These are phyloP conservation scores for Bombus breviceps DNA, from an alignment of 1,140 invertebrate genomes.

Conservation along the genomic window DNA sequence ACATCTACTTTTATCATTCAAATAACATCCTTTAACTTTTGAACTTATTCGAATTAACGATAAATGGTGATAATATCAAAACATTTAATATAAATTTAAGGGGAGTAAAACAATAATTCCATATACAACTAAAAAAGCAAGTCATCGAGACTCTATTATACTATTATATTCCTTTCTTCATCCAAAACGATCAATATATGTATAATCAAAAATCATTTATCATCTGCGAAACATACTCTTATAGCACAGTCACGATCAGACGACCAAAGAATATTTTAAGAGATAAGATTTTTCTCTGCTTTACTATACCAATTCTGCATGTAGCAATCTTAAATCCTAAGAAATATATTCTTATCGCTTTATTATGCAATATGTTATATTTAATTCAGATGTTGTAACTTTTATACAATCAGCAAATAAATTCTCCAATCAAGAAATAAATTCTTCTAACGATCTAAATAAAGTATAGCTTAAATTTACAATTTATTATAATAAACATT, in stretches of 20 bases:
- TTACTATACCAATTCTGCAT: not conserved
- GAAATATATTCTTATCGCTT: too few species aligned
- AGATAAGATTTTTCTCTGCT: not conserved
- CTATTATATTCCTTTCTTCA: not conserved
- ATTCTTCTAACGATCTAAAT: not conserved
- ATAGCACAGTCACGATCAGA: constrained; percentile 18
- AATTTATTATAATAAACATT: too few species aligned
- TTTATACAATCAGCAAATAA: not conserved
- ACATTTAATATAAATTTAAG: too few species aligned
- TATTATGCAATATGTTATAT: not conserved
- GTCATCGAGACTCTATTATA: not conserved
- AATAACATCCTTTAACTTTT: too few species aligned
- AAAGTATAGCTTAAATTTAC: not conserved
- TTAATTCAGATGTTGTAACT: not conserved
- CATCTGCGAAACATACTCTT: not conserved
- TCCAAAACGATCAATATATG: not conserved
- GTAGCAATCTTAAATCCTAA: not conserved
- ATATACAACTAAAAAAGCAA: not conserved
- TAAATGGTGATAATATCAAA: too few species aligned
- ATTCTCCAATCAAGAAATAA: not conserved
- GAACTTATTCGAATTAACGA: too few species aligned
- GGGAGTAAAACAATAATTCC: too few species aligned
- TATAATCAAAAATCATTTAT: constrained; percentile 31
- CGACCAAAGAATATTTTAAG: not conserved
- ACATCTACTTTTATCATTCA: too few species aligned